Evolutionary conservation across 1,140 invertebrate genomes (phyloP).

Genomic region (Lepidurus arcticus): DNA sequence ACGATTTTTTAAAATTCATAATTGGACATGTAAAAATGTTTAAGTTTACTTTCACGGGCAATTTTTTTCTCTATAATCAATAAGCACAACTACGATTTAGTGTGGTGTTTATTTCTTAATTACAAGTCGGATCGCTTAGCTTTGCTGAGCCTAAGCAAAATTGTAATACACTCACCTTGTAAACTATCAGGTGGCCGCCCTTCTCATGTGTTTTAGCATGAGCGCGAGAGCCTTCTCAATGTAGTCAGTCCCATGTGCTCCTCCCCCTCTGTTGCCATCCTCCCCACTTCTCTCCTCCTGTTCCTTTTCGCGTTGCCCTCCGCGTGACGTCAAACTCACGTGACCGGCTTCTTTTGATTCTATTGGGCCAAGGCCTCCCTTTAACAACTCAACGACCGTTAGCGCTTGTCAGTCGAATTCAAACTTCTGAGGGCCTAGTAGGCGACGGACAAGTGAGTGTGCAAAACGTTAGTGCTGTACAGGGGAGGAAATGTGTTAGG

Average conservation of each 20-base stretch:
- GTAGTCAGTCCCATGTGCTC: neutral
- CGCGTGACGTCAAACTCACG: conserved; percentile 2
- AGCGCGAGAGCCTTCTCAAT: neutral
- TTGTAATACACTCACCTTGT: neutral
- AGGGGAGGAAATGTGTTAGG: conserved; percentile 3
- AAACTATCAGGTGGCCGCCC: neutral
- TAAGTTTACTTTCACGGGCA: no score
- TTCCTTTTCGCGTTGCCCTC: neutral
- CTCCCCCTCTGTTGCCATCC: neutral
- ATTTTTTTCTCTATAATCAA: no score
- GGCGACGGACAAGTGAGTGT: neutral
- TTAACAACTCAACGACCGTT: conserved; percentile 24
- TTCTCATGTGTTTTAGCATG: neutral
- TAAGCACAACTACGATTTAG: no score
- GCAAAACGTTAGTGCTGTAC: neutral
- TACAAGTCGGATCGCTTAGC: neutral
- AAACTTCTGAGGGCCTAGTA: conserved; percentile 5
- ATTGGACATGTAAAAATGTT: no score
- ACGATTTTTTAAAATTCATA: no score
- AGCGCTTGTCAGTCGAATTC: conserved; percentile 30
- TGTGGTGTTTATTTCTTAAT: neutral
- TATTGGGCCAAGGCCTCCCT: neutral
- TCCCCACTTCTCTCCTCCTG: neutral
- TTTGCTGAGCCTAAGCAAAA: neutral
- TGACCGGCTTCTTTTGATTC: neutral